phyloP scores from a whole-genome alignment of 2,888 invertebrate genomes.

The Volucella zonaria region DNA sequence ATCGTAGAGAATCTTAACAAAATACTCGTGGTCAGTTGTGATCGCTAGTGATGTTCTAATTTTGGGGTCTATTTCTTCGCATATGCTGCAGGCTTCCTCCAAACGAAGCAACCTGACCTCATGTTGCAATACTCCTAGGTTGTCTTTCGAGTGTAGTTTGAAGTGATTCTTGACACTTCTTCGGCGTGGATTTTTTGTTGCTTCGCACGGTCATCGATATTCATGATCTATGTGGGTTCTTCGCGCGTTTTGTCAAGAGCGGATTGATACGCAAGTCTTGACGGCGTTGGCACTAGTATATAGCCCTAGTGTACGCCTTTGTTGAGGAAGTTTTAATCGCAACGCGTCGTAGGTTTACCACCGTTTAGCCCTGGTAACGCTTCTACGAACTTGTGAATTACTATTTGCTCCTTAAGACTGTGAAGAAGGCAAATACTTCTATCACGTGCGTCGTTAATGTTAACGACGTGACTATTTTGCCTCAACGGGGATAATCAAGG shows the following conservation, averaged over 20 bases:
- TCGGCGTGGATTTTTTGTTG: slow-evolving; percentile 6
- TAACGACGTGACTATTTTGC: too few species aligned
- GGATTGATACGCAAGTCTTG: background rate
- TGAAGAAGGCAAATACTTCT: too few species aligned
- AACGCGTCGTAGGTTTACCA: background rate
- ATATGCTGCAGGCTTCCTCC: background rate
- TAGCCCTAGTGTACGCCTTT: background rate
- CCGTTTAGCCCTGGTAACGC: too few species aligned
- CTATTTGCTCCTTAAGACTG: too few species aligned
- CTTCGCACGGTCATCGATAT: background rate
- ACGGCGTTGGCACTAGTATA: slow-evolving; percentile 1
- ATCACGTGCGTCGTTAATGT: too few species aligned
- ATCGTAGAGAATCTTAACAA: background rate
- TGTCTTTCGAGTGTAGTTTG: background rate
- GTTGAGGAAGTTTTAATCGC: background rate
- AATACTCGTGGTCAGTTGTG: slow-evolving; percentile 1
- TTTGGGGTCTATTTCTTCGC: background rate
- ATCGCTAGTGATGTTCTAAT: background rate
- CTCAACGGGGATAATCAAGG: too few species aligned
- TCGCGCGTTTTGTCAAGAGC: background rate
- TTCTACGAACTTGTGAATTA: too few species aligned
- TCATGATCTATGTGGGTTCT: background rate
- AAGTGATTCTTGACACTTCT: background rate
- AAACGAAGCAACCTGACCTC: background rate
- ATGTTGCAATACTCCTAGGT: slow-evolving; percentile 1